Evolutionary conservation across 2,888 invertebrate species (phyloP), one percentile per base, ranked within the genome.

Genomic region (Zootermopsis nevadensis): DNA sequence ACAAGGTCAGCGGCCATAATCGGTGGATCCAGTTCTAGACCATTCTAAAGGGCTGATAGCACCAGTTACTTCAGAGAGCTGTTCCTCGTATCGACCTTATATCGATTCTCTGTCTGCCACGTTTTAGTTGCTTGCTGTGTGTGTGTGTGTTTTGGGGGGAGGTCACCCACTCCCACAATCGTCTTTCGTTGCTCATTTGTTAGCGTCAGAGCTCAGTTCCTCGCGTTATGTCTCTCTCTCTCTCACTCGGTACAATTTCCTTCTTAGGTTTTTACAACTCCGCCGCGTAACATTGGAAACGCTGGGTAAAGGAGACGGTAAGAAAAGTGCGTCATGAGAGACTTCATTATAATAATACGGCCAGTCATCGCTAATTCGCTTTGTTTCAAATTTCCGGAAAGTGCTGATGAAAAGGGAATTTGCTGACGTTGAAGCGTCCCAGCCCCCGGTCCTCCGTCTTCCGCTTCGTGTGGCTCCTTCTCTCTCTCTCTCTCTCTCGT

Each of bases 301-400:
- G 15, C 60, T 27, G 27, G 76, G 42, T 30, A 72, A 81, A 77
- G 31, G 69, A 66, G 80, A 53, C 33, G 81, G 84, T 35, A 27
- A 35, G 79, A 66, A 79, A 79, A 79, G 35, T 66, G 66, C 7
- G 15, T n/a, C 60, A n/a, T n/a, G n/a, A 74, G 80, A 53, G 81
- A 84, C 82, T 82, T 81, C 84, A 84, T 84, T 84, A 84, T 80
- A 84, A 84, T 84, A 84, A 84, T 82, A 84, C 84, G 84, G 82
- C 81, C 82, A 84, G 82, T 79, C 84, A 82, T 82, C 69, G 84
- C 79, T 84, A 84, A 84, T 82, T 82, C 79, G 82, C 84, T 84
- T 84, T 84, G 84, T 84, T 84, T 84, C 84, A 84, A 84, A 82
- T 83, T 84, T 84, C 84, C 84, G 84, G 84, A 80, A 60, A 84